A percentile compares a stretch with the other conserved stretches of the same genome.
Evolutionary conservation across 2,113 vertebrate species (phyloP).

Genomic region (Aphelocoma coerulescens): DNA sequence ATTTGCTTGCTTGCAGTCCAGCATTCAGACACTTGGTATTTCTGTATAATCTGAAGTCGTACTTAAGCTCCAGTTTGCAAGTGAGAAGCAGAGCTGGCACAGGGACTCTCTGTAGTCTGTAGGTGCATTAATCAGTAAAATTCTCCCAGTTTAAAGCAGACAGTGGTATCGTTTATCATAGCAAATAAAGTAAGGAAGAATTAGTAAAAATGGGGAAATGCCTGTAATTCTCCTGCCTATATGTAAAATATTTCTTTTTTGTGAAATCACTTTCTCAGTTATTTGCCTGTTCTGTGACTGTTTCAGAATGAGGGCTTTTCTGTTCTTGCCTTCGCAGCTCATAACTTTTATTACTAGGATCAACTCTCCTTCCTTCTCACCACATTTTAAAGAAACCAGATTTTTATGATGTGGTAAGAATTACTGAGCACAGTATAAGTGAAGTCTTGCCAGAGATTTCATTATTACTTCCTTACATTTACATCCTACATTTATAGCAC

Average conservation of each 20-base stretch:
- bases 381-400: conserved; percentile 42
- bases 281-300: neutral
- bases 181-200: neutral
- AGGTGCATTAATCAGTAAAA: neutral
- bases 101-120: neutral
- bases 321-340: conserved; percentile 32
- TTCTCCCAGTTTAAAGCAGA: neutral
- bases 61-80: neutral
- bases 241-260: neutral
- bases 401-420: conserved; percentile 64
- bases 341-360: conserved; percentile 58
- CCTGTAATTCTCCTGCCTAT: neutral
- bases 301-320: neutral
- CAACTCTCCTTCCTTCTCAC: conserved; percentile 30
- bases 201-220: neutral
- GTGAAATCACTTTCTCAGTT: neutral
- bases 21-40: neutral
- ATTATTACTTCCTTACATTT: conserved; percentile 42
- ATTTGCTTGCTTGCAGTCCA: neutral
- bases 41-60: neutral
- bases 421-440: conserved; percentile 9
- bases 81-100: neutral
- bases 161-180: neutral
- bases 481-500: conserved; percentile 17
- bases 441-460: conserved; percentile 45